Percentiles rank a stretch among this genome's conserved stretches.
These are phyloP conservation scores for Heliconius charithonia DNA, from an alignment of 2,888 invertebrate species.

Conservation along the genomic window DNA sequence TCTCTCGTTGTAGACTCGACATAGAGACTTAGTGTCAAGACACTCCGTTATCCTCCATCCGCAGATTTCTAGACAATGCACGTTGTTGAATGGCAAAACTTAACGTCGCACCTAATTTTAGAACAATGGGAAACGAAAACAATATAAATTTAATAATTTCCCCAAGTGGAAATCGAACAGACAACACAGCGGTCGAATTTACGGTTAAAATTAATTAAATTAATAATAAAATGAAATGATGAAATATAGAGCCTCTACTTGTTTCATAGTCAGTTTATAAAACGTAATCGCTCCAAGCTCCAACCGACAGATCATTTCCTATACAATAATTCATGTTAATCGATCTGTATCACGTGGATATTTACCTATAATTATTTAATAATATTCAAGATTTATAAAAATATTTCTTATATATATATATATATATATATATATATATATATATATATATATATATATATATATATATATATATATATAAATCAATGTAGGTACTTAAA, in stretches of 20 bases:
- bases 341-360: conserved; percentile 51
- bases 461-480: background rate
- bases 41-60: background rate
- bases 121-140: too few relatives aligned
- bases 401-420: too few relatives aligned
- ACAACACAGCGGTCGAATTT: background rate
- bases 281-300: conserved; percentile 4
- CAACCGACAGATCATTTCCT: conserved; percentile 50
- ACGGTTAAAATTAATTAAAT: background rate
- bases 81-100: background rate
- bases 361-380: conserved; percentile 35
- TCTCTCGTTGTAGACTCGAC: too few relatives aligned
- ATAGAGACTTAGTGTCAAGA: background rate
- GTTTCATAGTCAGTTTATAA: background rate
- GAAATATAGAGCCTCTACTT: background rate
- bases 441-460: too few relatives aligned
- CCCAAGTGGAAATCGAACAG: too few relatives aligned
- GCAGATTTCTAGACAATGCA: background rate
- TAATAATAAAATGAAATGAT: background rate
- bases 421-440: too few relatives aligned
- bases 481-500: background rate
- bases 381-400: background rate
- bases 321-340: conserved; percentile 50
- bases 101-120: background rate
- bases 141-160: too few relatives aligned